Conservation (phyloP, 2,113 vertebrate genomes). For the Ceratotherium simum region DNA sequence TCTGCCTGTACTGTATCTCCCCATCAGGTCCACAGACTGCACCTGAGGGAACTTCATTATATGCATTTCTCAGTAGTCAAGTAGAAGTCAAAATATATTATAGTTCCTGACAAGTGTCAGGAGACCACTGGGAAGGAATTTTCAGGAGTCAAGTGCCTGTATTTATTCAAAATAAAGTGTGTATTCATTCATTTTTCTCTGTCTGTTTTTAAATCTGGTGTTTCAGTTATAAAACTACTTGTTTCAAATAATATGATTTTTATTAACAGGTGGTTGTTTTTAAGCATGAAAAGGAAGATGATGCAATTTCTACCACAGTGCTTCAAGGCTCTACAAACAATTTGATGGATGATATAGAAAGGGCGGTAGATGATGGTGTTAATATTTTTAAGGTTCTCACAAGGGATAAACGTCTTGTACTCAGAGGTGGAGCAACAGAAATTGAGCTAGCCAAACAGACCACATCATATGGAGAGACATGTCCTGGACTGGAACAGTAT, state of each 20-base stretch:
- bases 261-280: neutral
- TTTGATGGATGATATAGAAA: conserved; percentile 97
- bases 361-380: conserved; percentile 97
- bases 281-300: conserved; percentile 93
- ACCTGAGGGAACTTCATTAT: neutral
- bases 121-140: neutral
- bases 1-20: neutral
- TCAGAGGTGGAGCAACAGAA: conserved; percentile 97
- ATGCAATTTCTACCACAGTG: conserved; percentile 95
- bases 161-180: conserved; percentile 5
- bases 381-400: conserved; percentile 99
- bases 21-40: neutral
- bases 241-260: neutral
- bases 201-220: neutral
- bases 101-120: neutral
- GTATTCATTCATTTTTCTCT: neutral
- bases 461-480: conserved; percentile 96
- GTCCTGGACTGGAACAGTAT: conserved; percentile 97
- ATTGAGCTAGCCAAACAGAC: conserved; percentile 97
- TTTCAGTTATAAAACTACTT: conserved; percentile 32
- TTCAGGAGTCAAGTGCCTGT: neutral
- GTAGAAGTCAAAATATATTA: conserved; percentile 47
- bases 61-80: neutral
- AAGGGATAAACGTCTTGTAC: conserved; percentile 95
- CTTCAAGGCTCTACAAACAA: conserved; percentile 98